Conservation (phyloP, 2,797 vertebrate species). For the Toxotes lorentzi region DNA sequence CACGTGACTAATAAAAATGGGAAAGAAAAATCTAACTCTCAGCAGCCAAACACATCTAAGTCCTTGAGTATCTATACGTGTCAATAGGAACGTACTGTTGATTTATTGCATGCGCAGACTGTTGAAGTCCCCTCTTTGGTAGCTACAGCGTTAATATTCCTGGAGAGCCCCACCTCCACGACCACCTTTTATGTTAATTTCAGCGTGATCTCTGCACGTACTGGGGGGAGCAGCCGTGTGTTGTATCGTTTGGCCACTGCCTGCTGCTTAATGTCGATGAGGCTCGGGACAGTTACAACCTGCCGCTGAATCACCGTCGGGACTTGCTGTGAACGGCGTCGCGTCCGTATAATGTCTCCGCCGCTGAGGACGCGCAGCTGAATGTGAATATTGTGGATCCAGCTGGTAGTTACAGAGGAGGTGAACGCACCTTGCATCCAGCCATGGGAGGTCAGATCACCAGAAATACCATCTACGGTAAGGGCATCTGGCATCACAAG, state of each 20-base stretch:
- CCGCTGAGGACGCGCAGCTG: conserved; percentile 62
- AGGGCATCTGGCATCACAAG: conserved; percentile 63
- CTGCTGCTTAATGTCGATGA: conserved; percentile 51
- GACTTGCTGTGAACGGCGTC: conserved; percentile 21
- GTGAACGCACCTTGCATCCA: conserved; percentile 81
- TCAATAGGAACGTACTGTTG: background rate
- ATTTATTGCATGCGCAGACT: background rate
- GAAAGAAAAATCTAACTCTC: background rate
- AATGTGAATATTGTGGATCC: conserved; percentile 45
- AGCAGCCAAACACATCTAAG: no score
- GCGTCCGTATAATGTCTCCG: conserved; percentile 50
- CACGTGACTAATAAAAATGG: background rate
- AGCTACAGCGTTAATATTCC: conserved; percentile 59
- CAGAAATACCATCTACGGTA: conserved; percentile 89
- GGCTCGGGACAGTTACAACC: conserved; percentile 29
- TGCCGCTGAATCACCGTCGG: conserved; percentile 29
- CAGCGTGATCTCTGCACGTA: conserved; percentile 62
- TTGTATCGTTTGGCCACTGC: conserved; percentile 36
- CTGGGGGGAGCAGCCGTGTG: conserved; percentile 40
- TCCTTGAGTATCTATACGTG: background rate
- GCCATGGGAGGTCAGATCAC: conserved; percentile 94
- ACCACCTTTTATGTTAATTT: conserved; percentile 81
- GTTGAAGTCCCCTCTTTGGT: conserved; percentile 17
- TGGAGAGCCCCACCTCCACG: conserved; percentile 77
- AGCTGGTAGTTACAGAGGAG: conserved; percentile 62